Percentiles rank a stretch among this genome's conserved stretches.
Conservation (phyloP, 64 coral and sea anemone genomes). For the Porites lutea region DNA sequence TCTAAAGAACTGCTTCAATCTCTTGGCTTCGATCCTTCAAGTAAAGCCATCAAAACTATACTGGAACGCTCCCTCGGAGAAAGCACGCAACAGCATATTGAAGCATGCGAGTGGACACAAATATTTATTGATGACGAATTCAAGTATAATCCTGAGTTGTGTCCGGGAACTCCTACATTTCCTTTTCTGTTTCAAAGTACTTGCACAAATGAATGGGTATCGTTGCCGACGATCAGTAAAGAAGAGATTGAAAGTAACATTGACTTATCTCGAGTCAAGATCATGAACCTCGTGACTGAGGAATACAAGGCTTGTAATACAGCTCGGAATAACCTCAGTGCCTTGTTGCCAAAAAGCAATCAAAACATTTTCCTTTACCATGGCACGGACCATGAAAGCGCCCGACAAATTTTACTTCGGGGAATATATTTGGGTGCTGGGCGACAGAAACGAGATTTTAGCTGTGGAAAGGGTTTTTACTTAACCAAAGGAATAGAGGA, state of each 20-base stretch:
- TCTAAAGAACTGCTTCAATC: conserved; percentile 7
- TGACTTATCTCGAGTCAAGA: neutral
- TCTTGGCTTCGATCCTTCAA: neutral
- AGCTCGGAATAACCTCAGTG: neutral
- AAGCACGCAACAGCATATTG: neutral
- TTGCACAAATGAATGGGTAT: neutral
- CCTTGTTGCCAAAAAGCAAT: neutral
- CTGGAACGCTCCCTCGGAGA: neutral
- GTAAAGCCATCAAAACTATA: neutral
- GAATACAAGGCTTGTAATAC: neutral
- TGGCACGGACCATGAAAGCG: conserved; percentile 32
- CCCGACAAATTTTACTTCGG: neutral
- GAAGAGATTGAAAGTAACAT: neutral
- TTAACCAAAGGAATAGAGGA: conserved; percentile 15
- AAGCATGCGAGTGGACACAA: neutral
- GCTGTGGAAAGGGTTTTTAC: conserved; percentile 43
- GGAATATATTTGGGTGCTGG: conserved; percentile 9
- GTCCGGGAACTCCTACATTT: neutral
- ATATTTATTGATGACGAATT: conserved; percentile 11
- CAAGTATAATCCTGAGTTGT: neutral
- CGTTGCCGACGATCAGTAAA: no score
- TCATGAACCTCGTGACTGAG: neutral
- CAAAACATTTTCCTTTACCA: conserved; percentile 10
- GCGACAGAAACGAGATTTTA: conserved; percentile 13
- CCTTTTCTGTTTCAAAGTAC: neutral